These are phyloP conservation scores for Platerodrilus igneus DNA, from an alignment of 2,888 invertebrate genomes.

Conservation along the genomic window DNA sequence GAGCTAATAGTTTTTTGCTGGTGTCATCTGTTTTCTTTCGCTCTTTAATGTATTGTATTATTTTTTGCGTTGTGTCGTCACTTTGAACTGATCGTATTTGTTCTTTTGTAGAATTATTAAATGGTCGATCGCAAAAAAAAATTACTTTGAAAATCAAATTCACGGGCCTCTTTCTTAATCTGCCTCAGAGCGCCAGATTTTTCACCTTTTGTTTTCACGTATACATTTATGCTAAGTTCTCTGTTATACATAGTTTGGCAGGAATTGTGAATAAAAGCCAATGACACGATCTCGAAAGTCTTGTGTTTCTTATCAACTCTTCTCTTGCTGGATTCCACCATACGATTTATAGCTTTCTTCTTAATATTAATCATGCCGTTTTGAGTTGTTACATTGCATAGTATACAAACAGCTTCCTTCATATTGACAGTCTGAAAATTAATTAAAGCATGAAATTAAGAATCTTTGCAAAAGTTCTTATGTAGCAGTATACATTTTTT, in stretches of 20 bases:
- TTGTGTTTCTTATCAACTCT: slow-evolving; percentile 27
- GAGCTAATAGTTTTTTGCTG: slow-evolving; percentile 27
- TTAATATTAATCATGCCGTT: slow-evolving; percentile 19
- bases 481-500: too few species aligned
- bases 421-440: slow-evolving; percentile 21
- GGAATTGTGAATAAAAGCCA: slow-evolving; percentile 25
- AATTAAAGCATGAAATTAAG: too few species aligned
- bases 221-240: slow-evolving; percentile 24
- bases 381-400: slow-evolving; percentile 21
- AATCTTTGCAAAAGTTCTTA: too few species aligned
- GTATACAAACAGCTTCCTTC: slow-evolving; percentile 21
- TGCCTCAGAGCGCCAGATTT: slow-evolving; percentile 14
- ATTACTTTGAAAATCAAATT: slow-evolving; percentile 28
- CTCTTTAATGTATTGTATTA: slow-evolving; percentile 28
- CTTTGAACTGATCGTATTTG: slow-evolving; percentile 25
- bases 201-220: slow-evolving; percentile 19
- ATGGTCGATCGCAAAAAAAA: too few species aligned
- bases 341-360: slow-evolving; percentile 18
- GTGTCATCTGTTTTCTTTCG: slow-evolving; percentile 27
- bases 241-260: slow-evolving; percentile 24
- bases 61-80: slow-evolving; percentile 28
- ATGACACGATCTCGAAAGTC: slow-evolving; percentile 24
- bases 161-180: slow-evolving; percentile 26
- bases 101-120: too few species aligned
- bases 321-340: slow-evolving; percentile 17